Base-by-base conservation (phyloP, 1,140 invertebrate species). In the Muscidifurax raptorellus region DNA sequence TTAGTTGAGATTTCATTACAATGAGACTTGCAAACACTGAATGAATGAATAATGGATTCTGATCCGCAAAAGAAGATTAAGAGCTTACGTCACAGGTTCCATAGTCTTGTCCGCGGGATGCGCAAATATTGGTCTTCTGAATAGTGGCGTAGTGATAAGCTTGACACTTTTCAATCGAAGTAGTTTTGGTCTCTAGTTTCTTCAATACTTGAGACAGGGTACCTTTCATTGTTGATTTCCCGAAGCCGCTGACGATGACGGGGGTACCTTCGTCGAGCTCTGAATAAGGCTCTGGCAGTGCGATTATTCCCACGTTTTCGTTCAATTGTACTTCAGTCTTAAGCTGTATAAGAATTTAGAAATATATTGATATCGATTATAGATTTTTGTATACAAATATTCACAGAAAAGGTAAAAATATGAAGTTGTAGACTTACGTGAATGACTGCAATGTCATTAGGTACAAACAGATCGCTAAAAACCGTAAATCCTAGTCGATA, bases 351-450 rank as follows among this genome's bases (percentile, higher is more conserved):
- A n/a, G 22, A n/a, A 59, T 22, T n/a, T 22, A 59, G 52, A 7
- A 6, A n/a, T 5, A 1, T n/a, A 59, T 59, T n/a, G 3, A n/a
- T 59, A 59, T 59, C 36, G 36, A 18, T 47, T 47, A 10, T 10
- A 47, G 13, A 15, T 15, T 13, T 4, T 47, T 47, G 3, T 59
- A 18, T 7, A 59, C 18, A 52, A 3, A 59, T 59, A n/a, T 59
- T n/a, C 18, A 1, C 15, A 22, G 6, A n/a, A 59, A 7, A 59
- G 0, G 6, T n/a, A 59, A 59, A 59, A 40, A 59, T 59, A 5
- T n/a, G 3, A n/a, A 59, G 18, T n/a, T n/a, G n/a, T 4, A 15
- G 10, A 36, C 76, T 79, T 79, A 79, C 76, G 52, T 79, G 76
- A 15, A 79, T 32, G 1, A 79, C 28, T 18, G n/a, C 76, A 28